A percentile compares a stretch with the other conserved stretches of the same genome.
Evolutionary conservation across 2,888 invertebrate genomes (phyloP).

Genomic region (Amphipoea oculea): DNA sequence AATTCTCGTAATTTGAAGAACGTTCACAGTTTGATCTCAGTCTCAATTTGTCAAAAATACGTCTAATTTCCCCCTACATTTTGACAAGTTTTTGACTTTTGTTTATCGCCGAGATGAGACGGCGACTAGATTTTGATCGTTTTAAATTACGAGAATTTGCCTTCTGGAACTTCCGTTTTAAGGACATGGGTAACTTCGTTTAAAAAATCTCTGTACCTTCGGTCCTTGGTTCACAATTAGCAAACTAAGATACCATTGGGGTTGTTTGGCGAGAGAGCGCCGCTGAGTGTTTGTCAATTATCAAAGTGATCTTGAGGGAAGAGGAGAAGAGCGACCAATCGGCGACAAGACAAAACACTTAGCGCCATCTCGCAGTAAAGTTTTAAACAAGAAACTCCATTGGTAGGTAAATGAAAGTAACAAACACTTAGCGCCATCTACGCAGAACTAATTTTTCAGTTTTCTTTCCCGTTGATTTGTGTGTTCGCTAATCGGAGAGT

Average conservation of each 20-base stretch:
- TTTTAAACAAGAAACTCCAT: background rate
- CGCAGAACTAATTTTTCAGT: background rate
- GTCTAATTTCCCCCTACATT: too few relatives aligned
- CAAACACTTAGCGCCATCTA: background rate
- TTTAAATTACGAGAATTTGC: too few relatives aligned
- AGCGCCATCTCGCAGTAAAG: background rate
- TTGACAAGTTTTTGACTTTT: too few relatives aligned
- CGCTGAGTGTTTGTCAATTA: background rate
- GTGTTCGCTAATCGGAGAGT: background rate
- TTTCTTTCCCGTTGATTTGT: background rate
- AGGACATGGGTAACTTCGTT: background rate
- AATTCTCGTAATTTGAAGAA: too few relatives aligned
- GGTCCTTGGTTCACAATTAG: background rate
- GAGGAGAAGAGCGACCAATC: background rate
- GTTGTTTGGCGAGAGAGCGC: background rate
- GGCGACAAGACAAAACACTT: background rate
- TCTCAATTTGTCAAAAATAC: too few relatives aligned
- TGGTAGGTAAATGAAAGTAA: background rate
- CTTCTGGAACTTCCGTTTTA: too few relatives aligned
- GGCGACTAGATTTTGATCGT: too few relatives aligned
- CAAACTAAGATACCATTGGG: background rate
- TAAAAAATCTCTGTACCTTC: background rate
- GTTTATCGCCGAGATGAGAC: too few relatives aligned
- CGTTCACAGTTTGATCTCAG: too few relatives aligned
- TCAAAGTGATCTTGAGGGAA: background rate